Conservation (phyloP, 2,797 vertebrate species). For the Alca torda region DNA sequence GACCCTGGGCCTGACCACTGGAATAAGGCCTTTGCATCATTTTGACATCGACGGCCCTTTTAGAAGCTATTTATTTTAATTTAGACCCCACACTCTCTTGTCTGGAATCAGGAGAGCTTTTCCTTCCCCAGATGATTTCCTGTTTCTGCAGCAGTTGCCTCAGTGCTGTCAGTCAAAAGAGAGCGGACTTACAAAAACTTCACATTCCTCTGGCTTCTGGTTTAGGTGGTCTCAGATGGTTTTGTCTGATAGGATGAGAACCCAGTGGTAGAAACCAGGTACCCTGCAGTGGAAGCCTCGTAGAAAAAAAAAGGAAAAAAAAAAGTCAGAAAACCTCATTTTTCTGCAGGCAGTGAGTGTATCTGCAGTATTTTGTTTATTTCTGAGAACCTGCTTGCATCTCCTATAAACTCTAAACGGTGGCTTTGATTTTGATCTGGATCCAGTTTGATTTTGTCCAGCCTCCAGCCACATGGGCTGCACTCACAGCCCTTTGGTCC, state of each 20-base stretch:
- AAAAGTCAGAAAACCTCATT: background rate
- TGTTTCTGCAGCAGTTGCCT: background rate
- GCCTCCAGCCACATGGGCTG: background rate
- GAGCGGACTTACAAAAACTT: background rate
- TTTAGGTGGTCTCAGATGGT: background rate
- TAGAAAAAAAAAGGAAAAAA: background rate
- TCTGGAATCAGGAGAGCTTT: background rate
- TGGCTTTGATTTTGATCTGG: background rate
- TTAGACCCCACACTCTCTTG: background rate
- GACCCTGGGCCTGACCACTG: fast-evolving
- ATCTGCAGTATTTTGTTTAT: background rate
- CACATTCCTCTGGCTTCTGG: background rate
- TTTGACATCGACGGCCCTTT: fast-evolving
- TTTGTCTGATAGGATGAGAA: background rate
- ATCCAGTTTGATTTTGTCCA: background rate
- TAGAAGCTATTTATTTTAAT: background rate
- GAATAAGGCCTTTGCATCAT: fast-evolving
- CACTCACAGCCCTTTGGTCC: background rate
- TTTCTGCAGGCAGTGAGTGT: background rate
- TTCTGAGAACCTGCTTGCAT: background rate
- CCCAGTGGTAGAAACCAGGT: background rate
- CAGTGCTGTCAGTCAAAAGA: background rate
- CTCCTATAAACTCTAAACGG: background rate
- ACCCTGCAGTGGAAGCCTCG: background rate
- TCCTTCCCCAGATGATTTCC: background rate